Conservation (phyloP, 2,113 vertebrate genomes). For the Leptobrachium leishanense region DNA sequence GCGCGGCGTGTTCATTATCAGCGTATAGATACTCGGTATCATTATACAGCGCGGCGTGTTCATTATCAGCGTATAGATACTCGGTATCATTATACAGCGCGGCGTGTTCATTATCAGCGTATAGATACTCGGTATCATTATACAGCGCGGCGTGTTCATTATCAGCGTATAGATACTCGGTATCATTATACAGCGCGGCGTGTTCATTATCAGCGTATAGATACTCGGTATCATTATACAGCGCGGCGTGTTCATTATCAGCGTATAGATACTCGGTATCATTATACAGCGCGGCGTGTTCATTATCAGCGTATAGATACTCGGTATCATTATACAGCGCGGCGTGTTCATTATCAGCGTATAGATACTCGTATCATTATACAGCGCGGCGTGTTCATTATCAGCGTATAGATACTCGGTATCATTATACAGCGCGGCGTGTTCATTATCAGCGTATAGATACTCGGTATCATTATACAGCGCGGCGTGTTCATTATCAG, state of each 20-base stretch:
- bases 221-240: not conserved
- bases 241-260: constrained; percentile 3
- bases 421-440: not conserved
- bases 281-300: not conserved
- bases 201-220: not conserved
- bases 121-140: not conserved
- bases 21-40: not conserved
- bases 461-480: no score
- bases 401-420: not conserved
- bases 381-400: not conserved
- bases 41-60: not conserved
- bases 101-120: not conserved
- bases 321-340: no score
- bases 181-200: not conserved
- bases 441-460: no score
- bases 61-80: constrained; percentile 1
- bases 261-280: constrained; percentile 6
- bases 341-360: not conserved
- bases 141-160: not conserved
- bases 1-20: not conserved
- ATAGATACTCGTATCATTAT: not conserved
- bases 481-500: no score
- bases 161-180: not conserved
- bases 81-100: not conserved
- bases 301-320: constrained; percentile 1